Percentiles rank a stretch among this genome's conserved stretches.
Conservation (phyloP, 1,140 invertebrate genomes). For the Meloidogyne hapla region DNA sequence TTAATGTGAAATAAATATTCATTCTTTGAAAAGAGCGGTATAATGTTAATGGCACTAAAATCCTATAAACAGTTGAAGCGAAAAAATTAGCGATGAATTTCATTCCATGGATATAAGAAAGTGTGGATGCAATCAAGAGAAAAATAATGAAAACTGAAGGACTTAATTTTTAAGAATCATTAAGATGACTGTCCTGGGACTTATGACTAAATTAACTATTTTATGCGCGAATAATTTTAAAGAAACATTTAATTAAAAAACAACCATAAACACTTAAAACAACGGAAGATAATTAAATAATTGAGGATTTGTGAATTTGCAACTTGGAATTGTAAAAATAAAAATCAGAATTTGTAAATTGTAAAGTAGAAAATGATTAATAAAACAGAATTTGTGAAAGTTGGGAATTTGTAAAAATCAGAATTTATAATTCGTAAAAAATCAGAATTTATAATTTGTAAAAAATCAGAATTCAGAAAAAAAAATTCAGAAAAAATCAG, state of each 20-base stretch:
- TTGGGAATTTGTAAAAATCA: no score
- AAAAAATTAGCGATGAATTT: not conserved
- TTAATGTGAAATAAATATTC: not conserved
- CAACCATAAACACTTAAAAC: not conserved
- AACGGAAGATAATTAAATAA: not conserved
- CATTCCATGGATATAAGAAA: not conserved
- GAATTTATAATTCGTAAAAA: no score
- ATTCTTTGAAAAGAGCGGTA: not conserved
- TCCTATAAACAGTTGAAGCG: not conserved
- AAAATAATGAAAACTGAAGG: not conserved
- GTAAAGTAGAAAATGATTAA: no score
- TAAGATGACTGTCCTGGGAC: not conserved
- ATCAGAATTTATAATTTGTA: no score
- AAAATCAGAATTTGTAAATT: not conserved
- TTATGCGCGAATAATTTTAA: constrained; percentile 3
- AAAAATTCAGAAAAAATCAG: no score
- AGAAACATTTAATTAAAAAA: not conserved
- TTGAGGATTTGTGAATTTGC: not conserved
- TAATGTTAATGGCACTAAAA: not conserved
- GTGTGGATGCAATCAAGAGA: not conserved
- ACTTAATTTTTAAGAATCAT: constrained; percentile 1
- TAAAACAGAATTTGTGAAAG: no score
- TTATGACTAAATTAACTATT: not conserved
- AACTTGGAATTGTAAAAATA: no score
- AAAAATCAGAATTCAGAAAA: no score